These are phyloP conservation scores for Sterna hirundo DNA, from an alignment of 2,113 vertebrate species.

Conservation along the genomic window DNA sequence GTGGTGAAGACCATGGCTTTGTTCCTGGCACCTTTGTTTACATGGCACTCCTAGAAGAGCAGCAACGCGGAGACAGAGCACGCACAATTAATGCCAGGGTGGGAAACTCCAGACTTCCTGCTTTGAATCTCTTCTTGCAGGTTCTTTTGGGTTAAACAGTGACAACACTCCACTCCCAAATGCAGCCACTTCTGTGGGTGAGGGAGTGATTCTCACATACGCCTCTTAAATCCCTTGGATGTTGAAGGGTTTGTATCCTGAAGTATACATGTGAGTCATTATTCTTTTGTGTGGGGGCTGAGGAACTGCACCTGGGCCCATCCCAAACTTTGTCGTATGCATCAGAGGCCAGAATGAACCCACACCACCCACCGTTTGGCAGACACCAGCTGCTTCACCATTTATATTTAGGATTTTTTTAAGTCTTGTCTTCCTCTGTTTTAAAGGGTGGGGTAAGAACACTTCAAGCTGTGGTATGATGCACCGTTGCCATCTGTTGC, in stretches of 20 bases:
- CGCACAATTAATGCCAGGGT: neutral
- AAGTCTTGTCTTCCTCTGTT: slow-evolving; percentile 24
- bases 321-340: slow-evolving; percentile 1
- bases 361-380: slow-evolving; percentile 57
- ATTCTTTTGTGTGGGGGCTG: slow-evolving; percentile 58
- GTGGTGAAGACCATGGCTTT: neutral
- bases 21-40: neutral
- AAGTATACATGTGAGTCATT: slow-evolving; percentile 52
- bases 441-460: slow-evolving; percentile 26
- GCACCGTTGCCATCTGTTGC: slow-evolving; percentile 25
- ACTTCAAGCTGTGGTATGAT: slow-evolving; percentile 19
- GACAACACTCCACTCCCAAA: neutral
- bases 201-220: slow-evolving; percentile 3
- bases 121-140: neutral
- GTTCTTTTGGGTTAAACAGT: neutral
- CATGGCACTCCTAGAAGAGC: neutral
- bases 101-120: neutral
- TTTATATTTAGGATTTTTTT: slow-evolving; percentile 42
- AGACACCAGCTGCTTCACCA: slow-evolving; percentile 48
- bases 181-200: neutral
- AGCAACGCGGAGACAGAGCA: neutral
- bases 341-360: slow-evolving; percentile 46
- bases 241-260: neutral
- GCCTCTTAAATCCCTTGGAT: slow-evolving; percentile 25
- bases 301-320: slow-evolving; percentile 53